Percentiles rank a stretch among this genome's conserved stretches.
Conservation (phyloP, 2,888 invertebrate species). For the Galerucella pusilla region DNA sequence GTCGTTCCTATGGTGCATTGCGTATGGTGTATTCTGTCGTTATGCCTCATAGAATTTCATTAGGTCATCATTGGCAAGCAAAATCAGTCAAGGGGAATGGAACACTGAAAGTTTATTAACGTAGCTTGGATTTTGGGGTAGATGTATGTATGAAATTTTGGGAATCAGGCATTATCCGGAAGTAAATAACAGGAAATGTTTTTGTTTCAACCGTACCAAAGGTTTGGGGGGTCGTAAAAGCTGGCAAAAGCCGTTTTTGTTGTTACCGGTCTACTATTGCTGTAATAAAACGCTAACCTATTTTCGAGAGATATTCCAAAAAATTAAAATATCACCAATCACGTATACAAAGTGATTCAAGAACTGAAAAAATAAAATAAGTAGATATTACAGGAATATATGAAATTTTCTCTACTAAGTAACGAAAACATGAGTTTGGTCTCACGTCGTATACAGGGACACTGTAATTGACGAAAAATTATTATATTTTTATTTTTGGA, state of each 20-base stretch:
- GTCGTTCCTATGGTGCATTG: conserved; percentile 31
- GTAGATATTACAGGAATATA: no score
- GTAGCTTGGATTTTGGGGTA: conserved; percentile 43
- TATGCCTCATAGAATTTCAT: conserved; percentile 63
- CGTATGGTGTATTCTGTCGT: conserved; percentile 55
- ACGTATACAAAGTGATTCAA: not conserved
- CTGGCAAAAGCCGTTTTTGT: conserved; percentile 32
- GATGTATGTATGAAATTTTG: conserved; percentile 35
- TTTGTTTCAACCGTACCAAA: conserved; percentile 31
- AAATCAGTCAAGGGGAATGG: conserved; percentile 60
- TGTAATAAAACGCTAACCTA: conserved; percentile 5
- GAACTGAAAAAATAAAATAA: no score
- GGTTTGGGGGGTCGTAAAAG: conserved; percentile 34
- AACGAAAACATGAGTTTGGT: no score
- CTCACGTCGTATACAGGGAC: no score
- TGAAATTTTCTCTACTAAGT: no score
- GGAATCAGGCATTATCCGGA: conserved; percentile 28
- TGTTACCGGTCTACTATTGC: conserved; percentile 15
- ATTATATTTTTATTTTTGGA: no score
- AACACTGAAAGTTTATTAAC: conserved; percentile 59
- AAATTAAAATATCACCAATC: not conserved
- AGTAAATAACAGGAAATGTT: conserved; percentile 38
- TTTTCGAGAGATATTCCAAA: conserved; percentile 1
- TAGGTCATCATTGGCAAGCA: conserved; percentile 61
- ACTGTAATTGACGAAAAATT: no score